Evolutionary conservation across 2,797 vertebrate genomes (phyloP).

Genomic region (Helostoma temminkii): DNA sequence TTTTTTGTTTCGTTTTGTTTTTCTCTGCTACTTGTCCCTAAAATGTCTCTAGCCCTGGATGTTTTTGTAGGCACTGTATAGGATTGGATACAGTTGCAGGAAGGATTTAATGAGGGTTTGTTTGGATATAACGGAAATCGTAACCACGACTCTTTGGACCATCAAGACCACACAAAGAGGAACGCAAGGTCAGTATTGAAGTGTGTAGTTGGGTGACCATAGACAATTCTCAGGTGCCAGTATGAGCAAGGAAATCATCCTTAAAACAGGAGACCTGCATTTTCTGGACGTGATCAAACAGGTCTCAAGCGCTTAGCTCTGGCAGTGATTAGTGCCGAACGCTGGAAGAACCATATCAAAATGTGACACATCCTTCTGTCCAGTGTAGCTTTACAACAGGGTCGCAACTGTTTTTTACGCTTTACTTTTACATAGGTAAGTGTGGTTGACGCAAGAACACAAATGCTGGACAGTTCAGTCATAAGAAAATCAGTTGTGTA

Average conservation of each 20-base stretch:
- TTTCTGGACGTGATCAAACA: slow-evolving; percentile 8
- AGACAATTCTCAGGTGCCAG: slow-evolving; percentile 53
- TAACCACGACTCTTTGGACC: slow-evolving; percentile 55
- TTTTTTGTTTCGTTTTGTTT: slow-evolving; percentile 68
- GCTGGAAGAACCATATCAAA: slow-evolving; percentile 13
- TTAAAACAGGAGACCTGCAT: slow-evolving; percentile 10
- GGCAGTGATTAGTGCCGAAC: not conserved
- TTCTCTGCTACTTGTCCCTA: slow-evolving; percentile 69
- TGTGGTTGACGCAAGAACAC: not conserved
- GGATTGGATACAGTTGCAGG: slow-evolving; percentile 70
- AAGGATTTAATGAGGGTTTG: slow-evolving; percentile 62
- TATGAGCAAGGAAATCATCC: slow-evolving; percentile 28
- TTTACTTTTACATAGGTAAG: slow-evolving; percentile 2
- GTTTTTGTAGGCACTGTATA: slow-evolving; percentile 74
- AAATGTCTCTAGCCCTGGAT: slow-evolving; percentile 61
- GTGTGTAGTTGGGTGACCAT: slow-evolving; percentile 5
- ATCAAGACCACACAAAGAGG: slow-evolving; percentile 21
- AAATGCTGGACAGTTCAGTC: not conserved
- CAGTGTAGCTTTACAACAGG: slow-evolving; percentile 14
- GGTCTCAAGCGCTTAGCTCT: slow-evolving; percentile 3
- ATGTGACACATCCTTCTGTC: slow-evolving; percentile 13
- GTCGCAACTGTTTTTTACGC: slow-evolving; percentile 1
- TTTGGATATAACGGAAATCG: slow-evolving; percentile 47
- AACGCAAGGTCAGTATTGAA: slow-evolving; percentile 43
- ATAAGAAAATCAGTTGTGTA: slow-evolving; percentile 21